Percentiles rank a stretch among this genome's conserved stretches.
Conservation (phyloP, 2,888 invertebrate genomes). For the Eilema griseolum region DNA sequence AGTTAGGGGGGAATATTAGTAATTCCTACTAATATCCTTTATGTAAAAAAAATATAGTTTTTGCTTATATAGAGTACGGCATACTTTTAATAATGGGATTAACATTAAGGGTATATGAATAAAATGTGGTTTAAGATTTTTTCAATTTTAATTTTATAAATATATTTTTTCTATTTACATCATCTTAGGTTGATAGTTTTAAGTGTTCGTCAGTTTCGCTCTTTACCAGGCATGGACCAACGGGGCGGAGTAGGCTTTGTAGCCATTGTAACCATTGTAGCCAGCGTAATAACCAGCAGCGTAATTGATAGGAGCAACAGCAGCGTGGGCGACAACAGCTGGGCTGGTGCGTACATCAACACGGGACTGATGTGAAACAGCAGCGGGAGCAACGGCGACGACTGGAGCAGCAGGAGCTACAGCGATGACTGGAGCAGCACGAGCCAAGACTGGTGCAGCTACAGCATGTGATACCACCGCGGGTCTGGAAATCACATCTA, state of each 20-base stretch:
- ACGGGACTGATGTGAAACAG: constrained; percentile 79
- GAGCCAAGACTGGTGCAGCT: constrained; percentile 53
- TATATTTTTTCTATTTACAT: constrained; percentile 44
- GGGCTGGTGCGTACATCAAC: constrained; percentile 58
- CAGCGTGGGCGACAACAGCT: constrained; percentile 42
- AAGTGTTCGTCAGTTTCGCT: constrained; percentile 73
- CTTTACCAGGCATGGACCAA: constrained; percentile 75
- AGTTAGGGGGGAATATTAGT: too few species aligned
- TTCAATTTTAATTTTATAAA: constrained; percentile 8
- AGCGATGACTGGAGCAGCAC: constrained; percentile 43
- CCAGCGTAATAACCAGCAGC: constrained; percentile 51
- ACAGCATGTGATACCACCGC: constrained; percentile 66
- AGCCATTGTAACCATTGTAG: constrained; percentile 43
- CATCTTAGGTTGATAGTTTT: constrained; percentile 59
- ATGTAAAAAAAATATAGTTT: too few species aligned
- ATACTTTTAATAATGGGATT: too few species aligned
- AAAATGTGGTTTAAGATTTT: background rate
- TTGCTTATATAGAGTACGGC: too few species aligned
- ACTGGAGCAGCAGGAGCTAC: constrained; percentile 43
- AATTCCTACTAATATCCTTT: too few species aligned
- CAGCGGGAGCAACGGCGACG: constrained; percentile 56
- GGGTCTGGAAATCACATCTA: constrained; percentile 56
- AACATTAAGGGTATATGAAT: background rate
- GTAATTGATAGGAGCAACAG: constrained; percentile 58
- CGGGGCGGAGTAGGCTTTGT: constrained; percentile 59